These are phyloP conservation scores for Lutraria lutraria DNA, from an alignment of 2,888 invertebrate species.

Conservation along the genomic window DNA sequence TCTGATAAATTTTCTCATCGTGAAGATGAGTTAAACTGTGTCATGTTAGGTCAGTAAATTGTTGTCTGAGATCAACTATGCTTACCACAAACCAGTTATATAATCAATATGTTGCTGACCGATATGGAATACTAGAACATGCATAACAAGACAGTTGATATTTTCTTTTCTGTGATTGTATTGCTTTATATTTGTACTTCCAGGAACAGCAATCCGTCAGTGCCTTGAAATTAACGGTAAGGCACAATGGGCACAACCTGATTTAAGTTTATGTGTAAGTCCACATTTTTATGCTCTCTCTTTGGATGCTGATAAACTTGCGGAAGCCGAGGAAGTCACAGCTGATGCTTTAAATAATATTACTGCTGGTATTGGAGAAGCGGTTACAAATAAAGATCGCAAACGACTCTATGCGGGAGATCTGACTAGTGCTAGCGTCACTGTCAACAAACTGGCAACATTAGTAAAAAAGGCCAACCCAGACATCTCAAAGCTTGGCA, in stretches of 20 bases:
- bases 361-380: slow-evolving; percentile 57
- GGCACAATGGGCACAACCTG: slow-evolving; percentile 71
- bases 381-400: slow-evolving; percentile 30
- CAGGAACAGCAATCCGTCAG: slow-evolving; percentile 71
- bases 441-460: slow-evolving; percentile 70
- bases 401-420: slow-evolving; percentile 76
- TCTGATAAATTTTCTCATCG: too few species aligned
- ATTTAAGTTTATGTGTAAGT: slow-evolving; percentile 75
- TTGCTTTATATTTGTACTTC: neutral
- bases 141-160: too few species aligned
- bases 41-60: too few species aligned
- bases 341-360: slow-evolving; percentile 53
- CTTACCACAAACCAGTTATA: too few species aligned
- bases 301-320: slow-evolving; percentile 37
- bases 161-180: too few species aligned
- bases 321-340: slow-evolving; percentile 38
- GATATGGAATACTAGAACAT: too few species aligned
- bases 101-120: too few species aligned
- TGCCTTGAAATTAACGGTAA: slow-evolving; percentile 60
- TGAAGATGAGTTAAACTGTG: too few species aligned
- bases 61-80: too few species aligned
- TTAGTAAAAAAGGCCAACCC: slow-evolving; percentile 53
- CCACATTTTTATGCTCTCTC: slow-evolving; percentile 65
- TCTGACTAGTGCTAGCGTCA: slow-evolving; percentile 69
- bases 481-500: neutral